A percentile compares a stretch with the other conserved stretches of the same genome.
phyloP scores from a whole-genome alignment of 1,140 invertebrate genomes.

The Drosophila quadrilineata region DNA sequence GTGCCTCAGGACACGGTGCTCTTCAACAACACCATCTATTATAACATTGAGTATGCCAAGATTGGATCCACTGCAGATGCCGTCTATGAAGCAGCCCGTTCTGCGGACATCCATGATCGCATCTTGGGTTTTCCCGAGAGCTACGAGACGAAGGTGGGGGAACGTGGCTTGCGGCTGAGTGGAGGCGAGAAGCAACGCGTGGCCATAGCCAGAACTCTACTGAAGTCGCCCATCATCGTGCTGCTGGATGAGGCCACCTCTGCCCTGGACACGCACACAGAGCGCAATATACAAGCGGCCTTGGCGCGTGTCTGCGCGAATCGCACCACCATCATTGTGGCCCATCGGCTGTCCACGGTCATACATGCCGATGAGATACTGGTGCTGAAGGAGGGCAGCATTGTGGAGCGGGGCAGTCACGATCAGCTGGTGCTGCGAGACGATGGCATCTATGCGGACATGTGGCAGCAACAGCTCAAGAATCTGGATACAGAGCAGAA shows the following conservation, averaged over 20 bases:
- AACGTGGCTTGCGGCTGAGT: conserved; percentile 89
- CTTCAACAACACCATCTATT: conserved; percentile 97
- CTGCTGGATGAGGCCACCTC: conserved; percentile 95
- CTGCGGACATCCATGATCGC: conserved; percentile 96
- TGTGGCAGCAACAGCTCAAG: conserved; percentile 93
- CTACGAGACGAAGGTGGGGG: conserved; percentile 93
- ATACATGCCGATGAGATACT: conserved; percentile 96
- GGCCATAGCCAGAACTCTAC: conserved; percentile 92
- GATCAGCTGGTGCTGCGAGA: conserved; percentile 87
- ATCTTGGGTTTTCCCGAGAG: conserved; percentile 94
- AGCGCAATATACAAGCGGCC: conserved; percentile 91
- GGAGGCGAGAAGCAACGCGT: conserved; percentile 97
- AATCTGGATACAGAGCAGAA: conserved; percentile 81
- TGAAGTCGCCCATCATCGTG: conserved; percentile 93
- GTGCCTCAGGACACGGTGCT: conserved; percentile 99
- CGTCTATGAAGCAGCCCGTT: conserved; percentile 92
- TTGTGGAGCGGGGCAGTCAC: conserved; percentile 95
- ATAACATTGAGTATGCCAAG: conserved; percentile 97
- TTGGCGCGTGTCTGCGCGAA: conserved; percentile 89
- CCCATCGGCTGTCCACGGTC: conserved; percentile 95
- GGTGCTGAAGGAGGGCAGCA: conserved; percentile 93
- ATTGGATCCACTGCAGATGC: conserved; percentile 90
- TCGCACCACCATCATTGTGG: conserved; percentile 95
- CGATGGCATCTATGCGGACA: conserved; percentile 89
- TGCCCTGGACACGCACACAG: conserved; percentile 91